phyloP scores from a whole-genome alignment of 2,797 vertebrate genomes.

The Naso thynnoides region DNA sequence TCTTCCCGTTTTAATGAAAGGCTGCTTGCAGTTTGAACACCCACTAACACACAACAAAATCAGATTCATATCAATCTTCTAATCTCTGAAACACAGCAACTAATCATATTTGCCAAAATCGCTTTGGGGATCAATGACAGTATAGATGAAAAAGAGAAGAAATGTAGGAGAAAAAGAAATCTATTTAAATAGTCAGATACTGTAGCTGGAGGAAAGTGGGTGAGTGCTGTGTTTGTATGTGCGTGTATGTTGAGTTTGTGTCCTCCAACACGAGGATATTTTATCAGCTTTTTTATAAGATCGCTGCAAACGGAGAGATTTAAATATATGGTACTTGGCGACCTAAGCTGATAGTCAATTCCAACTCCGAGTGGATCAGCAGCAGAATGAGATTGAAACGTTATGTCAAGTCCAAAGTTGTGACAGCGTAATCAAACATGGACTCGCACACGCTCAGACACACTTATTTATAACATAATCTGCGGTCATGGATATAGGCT shows the following conservation, averaged over 20 bases:
- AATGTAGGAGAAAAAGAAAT: constrained; percentile 12
- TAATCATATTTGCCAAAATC: neutral
- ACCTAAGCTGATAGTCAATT: constrained; percentile 72
- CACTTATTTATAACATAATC: constrained; percentile 75
- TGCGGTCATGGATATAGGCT: constrained; percentile 58
- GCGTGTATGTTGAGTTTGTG: constrained; percentile 15
- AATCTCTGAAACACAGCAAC: neutral
- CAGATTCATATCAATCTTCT: neutral
- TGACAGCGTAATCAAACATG: constrained; percentile 75
- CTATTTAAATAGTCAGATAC: constrained; percentile 23
- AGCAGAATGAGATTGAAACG: constrained; percentile 57
- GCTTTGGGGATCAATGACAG: neutral
- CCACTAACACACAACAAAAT: neutral
- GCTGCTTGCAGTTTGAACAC: neutral
- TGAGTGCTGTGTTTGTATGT: constrained; percentile 25
- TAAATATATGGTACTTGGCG: constrained; percentile 42
- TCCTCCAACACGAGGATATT: constrained; percentile 34
- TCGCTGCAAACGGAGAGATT: constrained; percentile 57
- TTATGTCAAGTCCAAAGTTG: constrained; percentile 54
- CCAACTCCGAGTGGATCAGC: constrained; percentile 42
- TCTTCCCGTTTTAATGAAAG: no score
- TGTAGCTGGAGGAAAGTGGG: constrained; percentile 14
- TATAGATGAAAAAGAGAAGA: constrained; percentile 10
- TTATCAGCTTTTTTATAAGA: constrained; percentile 54
- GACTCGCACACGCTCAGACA: constrained; percentile 33